These are phyloP conservation scores for Lasioglossum zephyrum DNA, from an alignment of 2,888 invertebrate genomes.

Conservation along the genomic window DNA sequence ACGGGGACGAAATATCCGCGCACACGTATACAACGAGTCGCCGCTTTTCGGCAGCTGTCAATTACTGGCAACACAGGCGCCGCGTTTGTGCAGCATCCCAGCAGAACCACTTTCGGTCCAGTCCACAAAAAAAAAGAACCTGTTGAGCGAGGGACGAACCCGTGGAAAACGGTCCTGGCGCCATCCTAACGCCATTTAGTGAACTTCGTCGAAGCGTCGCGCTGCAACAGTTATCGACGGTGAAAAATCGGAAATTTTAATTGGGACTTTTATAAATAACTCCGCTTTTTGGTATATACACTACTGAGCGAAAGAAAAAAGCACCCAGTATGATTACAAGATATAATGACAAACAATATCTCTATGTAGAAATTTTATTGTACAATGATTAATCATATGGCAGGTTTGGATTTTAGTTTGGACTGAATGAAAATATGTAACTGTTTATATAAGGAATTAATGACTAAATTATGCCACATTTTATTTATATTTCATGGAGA, in stretches of 20 bases:
- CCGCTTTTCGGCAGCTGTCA: slow-evolving; percentile 82
- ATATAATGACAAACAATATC: too few species aligned
- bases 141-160: slow-evolving; percentile 35
- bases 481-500: too few species aligned
- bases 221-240: background rate
- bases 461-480: too few species aligned
- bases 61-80: slow-evolving; percentile 79
- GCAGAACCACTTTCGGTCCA: slow-evolving; percentile 76
- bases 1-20: slow-evolving; percentile 40
- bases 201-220: background rate
- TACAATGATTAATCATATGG: too few species aligned
- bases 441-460: too few species aligned
- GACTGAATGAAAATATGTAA: too few species aligned
- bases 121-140: slow-evolving; percentile 64
- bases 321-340: too few species aligned
- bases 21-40: slow-evolving; percentile 65
- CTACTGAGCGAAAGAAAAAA: too few species aligned
- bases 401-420: too few species aligned
- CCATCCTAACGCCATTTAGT: slow-evolving; percentile 7
- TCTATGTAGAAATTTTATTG: too few species aligned
- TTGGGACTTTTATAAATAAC: background rate
- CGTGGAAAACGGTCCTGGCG: slow-evolving; percentile 25
- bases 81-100: slow-evolving; percentile 77
- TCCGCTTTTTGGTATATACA: background rate
- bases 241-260: background rate